A percentile compares a stretch with the other conserved stretches of the same genome.
phyloP scores from a whole-genome alignment of 2,888 invertebrate species.

The Tipula vernalis region DNA sequence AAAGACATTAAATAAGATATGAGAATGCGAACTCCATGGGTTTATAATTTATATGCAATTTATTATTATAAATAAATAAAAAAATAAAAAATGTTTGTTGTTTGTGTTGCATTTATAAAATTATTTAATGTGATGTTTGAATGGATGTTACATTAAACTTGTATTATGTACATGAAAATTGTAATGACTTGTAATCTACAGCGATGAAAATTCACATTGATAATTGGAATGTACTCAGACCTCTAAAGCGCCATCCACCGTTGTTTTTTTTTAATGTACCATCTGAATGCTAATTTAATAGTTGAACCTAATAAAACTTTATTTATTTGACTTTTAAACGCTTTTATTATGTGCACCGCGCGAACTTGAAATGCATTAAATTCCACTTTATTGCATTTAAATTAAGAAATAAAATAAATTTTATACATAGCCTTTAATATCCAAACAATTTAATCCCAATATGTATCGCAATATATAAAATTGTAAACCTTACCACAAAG shows the following conservation, averaged over 20 bases:
- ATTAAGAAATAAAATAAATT: neutral
- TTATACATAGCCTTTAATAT: neutral
- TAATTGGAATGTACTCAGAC: neutral
- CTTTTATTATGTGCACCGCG: neutral
- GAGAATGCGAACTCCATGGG: neutral
- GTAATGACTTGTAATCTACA: neutral
- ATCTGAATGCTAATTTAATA: neutral
- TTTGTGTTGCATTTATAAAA: neutral
- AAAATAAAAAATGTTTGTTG: neutral
- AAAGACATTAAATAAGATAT: slow-evolving; percentile 1
- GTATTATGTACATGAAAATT: neutral
- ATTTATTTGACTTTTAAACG: neutral
- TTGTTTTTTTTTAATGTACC: neutral
- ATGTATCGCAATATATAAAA: neutral
- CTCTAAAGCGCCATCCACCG: neutral
- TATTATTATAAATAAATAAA: neutral
- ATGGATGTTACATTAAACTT: neutral
- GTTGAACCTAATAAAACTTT: neutral
- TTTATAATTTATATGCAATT: neutral
- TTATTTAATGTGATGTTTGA: neutral
- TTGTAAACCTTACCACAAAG: neutral
- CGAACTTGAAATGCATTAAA: neutral
- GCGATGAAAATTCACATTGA: neutral
- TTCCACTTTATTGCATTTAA: neutral
- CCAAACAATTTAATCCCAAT: neutral